Base-by-base conservation (phyloP, 2,797 vertebrate genomes). In the Delichon dasypus region DNA sequence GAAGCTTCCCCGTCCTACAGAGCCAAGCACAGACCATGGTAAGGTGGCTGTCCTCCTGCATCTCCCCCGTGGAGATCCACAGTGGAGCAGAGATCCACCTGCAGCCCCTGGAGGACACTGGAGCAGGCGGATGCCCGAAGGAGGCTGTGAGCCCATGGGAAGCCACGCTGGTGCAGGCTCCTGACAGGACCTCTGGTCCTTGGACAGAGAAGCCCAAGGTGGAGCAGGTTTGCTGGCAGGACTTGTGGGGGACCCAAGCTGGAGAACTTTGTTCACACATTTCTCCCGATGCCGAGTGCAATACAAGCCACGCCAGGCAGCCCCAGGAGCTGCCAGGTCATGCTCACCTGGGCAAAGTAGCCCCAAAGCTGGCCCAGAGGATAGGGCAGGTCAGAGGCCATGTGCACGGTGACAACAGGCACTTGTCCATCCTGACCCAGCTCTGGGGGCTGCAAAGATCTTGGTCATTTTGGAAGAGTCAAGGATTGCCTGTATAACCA, bases 241-340 rank as follows among this genome's bases (percentile, higher is more conserved):
- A 36, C 64, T 21, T 29, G 16, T 15, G 11, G 36, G 27, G 27
- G 4, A 64, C 27, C 19, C 78, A 18, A 1, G 10, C 36, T n/a
- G 50, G 27, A 57, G 50, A 30, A 10, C 23, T n/a, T 29, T 9
- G 27, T 7, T 76, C 38, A 38, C 64, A 21, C 23, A 1, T 25
- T 17, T 62, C 36, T n/a, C 42, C 48, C 0, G 0, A 53, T 14
- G 54, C 38, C 0, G 0, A 55, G 70, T 2, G 27, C 55, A 68
- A 4, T 2, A 32, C 21, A 32, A 68, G 40, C 85, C 40, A 48
- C 0, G 8, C 40, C 30, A 17, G 54, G 55, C 55, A 75, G 55
- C 34, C 42, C 54, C 70, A 68, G 0, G 1, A 65, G 75, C 53
- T 47, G 25, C 25, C 40, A 48, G 34, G 26, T 19, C 27, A 13